These are phyloP conservation scores for Cryptoblepharus egeriae DNA, from an alignment of 2,797 vertebrate species.

Conservation along the genomic window DNA sequence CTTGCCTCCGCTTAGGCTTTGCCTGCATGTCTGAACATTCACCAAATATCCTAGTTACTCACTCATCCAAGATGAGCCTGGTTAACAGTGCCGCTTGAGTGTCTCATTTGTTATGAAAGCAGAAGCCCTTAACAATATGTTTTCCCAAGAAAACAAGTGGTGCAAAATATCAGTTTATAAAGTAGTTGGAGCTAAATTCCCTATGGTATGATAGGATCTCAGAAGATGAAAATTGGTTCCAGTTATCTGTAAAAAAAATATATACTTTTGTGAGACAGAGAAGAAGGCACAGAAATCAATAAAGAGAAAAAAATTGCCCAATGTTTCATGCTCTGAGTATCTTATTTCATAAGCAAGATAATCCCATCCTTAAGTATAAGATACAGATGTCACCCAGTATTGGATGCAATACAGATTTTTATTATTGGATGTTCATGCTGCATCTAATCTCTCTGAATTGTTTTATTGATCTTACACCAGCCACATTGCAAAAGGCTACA, in stretches of 20 bases:
- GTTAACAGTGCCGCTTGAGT: not conserved
- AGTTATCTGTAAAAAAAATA: not conserved
- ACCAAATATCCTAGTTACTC: no score
- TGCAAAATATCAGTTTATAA: not conserved
- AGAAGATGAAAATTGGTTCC: slow-evolving; percentile 11
- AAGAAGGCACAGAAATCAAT: slow-evolving; percentile 15
- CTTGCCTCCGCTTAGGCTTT: no score
- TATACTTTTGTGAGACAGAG: not conserved
- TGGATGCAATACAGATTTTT: slow-evolving; percentile 16
- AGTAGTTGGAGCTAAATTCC: not conserved
- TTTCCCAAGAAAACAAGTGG: not conserved
- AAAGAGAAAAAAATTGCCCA: not conserved
- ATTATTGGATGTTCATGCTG: slow-evolving; percentile 4
- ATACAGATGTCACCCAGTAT: slow-evolving; percentile 13
- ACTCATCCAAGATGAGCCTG: no score
- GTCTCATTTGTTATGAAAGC: no score
- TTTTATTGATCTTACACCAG: slow-evolving; percentile 24
- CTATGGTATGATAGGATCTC: not conserved
- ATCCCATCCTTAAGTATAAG: slow-evolving; percentile 15
- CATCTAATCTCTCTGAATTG: slow-evolving; percentile 23
- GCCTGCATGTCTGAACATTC: no score
- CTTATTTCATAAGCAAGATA: slow-evolving; percentile 34
- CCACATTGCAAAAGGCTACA: not conserved
- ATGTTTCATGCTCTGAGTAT: not conserved
- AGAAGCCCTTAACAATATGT: not conserved